A percentile compares a stretch with the other conserved stretches of the same genome.
Conservation (phyloP, 2,888 invertebrate species). For the Athalia cordata region DNA sequence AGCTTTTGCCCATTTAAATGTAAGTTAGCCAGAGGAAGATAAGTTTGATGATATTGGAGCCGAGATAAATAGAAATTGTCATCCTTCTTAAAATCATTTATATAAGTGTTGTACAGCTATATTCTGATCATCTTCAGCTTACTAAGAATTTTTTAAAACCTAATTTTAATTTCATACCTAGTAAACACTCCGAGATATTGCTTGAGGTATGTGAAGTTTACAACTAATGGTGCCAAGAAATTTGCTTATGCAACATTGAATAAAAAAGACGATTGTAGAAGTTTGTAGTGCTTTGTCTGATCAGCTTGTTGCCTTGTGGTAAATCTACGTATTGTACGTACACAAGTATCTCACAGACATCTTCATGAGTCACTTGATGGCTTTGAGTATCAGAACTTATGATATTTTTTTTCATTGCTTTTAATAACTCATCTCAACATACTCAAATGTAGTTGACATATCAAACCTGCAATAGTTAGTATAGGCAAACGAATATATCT, state of each 20-base stretch:
- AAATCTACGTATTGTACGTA: background rate
- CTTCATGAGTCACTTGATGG: background rate
- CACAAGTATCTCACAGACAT: background rate
- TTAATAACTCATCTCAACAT: background rate
- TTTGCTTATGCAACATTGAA: background rate
- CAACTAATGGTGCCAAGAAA: background rate
- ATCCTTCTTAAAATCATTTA: too few relatives aligned
- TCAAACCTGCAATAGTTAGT: constrained; percentile 10
- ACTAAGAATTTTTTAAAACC: too few relatives aligned
- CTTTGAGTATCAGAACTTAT: background rate
- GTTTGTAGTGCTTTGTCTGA: background rate
- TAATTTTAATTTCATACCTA: too few relatives aligned
- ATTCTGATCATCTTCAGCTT: too few relatives aligned
- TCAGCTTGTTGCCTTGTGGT: background rate
- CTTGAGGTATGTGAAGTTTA: background rate
- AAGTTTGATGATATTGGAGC: too few relatives aligned
- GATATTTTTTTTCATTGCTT: background rate
- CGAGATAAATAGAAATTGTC: too few relatives aligned
- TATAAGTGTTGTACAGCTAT: too few relatives aligned
- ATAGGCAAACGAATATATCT: too few relatives aligned
- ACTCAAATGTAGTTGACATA: background rate
- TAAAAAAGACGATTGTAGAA: background rate
- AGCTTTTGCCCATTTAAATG: background rate
- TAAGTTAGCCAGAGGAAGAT: background rate
- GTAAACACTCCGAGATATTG: too few relatives aligned